Evolutionary conservation across 1,140 invertebrate genomes (phyloP), one percentile per base, ranked within the genome.

Genomic region (Pseudachorutes palmiensis): DNA sequence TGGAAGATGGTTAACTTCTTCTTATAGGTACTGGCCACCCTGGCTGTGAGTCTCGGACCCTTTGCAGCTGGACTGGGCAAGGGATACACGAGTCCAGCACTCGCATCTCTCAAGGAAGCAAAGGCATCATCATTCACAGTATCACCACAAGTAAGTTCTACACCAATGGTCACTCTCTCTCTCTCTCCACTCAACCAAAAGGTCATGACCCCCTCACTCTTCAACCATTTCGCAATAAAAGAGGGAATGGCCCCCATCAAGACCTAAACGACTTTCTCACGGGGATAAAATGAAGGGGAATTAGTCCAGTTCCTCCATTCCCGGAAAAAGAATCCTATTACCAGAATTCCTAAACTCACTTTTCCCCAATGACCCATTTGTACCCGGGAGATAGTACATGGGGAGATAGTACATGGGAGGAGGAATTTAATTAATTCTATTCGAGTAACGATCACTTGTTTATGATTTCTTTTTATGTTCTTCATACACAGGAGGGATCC

Each of bases 81-180:
- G 78, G 89, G 89, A 14, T 91, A 91, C 81, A 89, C 86, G 73
- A 90, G 88, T 16, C 89, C 89, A 19, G 88, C 89, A 1, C 83
- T 91, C 41, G 88, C 87, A n/a, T 90, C 88, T 0, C 83, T 91
- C 72, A 84, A 90, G 75, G 85, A 88, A 72, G 70, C 73, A 0
- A 67, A 64, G 58, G 72, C 64, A 31, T 72, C 62, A 31, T 68
- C 72, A 33, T 73, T 71, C 41, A 65, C 61, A 64, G 70, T 71
- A 1, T 68, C 70, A 28, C 59, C 68, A 48, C 72, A 72, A 65
- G 72, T 73, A 68, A 72, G 65, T 45, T 45, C 36, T n/a, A n/a
- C n/a, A n/a, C n/a, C n/a, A n/a, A n/a, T n/a, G n/a, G n/a, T n/a
- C n/a, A n/a, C n/a, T n/a, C n/a, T n/a, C 9, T 45, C 9, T 45